These are phyloP conservation scores for Pogoniulus pusillus DNA, from an alignment of 2,797 vertebrate species.

Conservation along the genomic window DNA sequence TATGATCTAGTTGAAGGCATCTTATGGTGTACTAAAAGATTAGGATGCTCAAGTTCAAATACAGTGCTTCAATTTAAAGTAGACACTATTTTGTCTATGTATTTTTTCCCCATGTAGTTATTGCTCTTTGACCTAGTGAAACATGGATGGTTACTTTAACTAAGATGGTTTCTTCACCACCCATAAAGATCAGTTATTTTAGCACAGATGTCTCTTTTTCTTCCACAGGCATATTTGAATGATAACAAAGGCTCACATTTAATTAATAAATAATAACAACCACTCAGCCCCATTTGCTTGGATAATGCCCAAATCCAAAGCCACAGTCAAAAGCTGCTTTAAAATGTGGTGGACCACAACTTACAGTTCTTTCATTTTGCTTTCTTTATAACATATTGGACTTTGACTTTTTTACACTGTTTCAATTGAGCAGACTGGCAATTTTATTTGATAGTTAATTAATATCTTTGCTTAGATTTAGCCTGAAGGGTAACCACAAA, in stretches of 20 bases:
- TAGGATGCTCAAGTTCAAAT: conserved; percentile 23
- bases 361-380: conserved; percentile 46
- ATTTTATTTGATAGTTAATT: conserved; percentile 68
- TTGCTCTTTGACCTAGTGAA: conserved; percentile 45
- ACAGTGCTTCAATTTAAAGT: conserved; percentile 53
- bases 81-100: neutral
- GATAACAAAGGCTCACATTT: conserved; percentile 63
- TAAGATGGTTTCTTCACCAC: conserved; percentile 47
- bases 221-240: conserved; percentile 33
- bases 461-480: conserved; percentile 65
- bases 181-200: conserved; percentile 14
- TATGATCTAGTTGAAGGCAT: no score
- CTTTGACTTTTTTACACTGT: conserved; percentile 51
- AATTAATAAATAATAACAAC: conserved; percentile 63
- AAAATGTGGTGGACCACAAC: conserved; percentile 30
- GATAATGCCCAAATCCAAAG: conserved; percentile 51
- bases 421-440: conserved; percentile 53
- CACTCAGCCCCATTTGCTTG: conserved; percentile 45
- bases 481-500: conserved; percentile 61
- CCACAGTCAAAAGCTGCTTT: conserved; percentile 53
- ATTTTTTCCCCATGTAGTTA: neutral
- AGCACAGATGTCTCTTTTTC: conserved; percentile 35
- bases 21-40: conserved; percentile 9
- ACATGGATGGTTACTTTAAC: conserved; percentile 51
- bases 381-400: conserved; percentile 44